These are phyloP conservation scores for Mythimna pallens DNA, from an alignment of 2,888 invertebrate genomes.

Conservation along the genomic window DNA sequence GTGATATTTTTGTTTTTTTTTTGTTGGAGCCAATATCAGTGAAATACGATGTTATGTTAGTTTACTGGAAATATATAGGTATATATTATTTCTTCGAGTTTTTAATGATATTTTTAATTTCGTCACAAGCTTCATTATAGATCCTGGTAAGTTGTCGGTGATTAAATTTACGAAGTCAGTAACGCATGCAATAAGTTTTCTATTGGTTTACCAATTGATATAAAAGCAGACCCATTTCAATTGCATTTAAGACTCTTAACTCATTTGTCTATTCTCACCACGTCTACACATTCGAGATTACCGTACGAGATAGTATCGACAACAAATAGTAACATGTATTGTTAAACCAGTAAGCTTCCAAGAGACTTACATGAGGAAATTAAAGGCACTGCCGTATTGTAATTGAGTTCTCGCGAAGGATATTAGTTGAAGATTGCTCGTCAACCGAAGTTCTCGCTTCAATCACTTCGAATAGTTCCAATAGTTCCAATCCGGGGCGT, in stretches of 20 bases:
- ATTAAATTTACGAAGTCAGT: not conserved
- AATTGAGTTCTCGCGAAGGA: slow-evolving; percentile 88
- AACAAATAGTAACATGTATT: slow-evolving; percentile 58
- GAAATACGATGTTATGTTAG: not conserved
- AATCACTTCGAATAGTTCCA: slow-evolving; percentile 84
- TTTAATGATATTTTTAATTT: not conserved
- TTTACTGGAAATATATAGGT: not conserved
- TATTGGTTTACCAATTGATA: not conserved
- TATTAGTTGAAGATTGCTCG: slow-evolving; percentile 90
- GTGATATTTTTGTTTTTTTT: not conserved
- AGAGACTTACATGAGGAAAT: slow-evolving; percentile 81
- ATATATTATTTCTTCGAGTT: not conserved
- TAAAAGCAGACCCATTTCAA: not conserved
- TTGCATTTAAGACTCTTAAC: not conserved
- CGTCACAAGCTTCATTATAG: not conserved
- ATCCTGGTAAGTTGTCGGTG: not conserved
- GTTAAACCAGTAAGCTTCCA: slow-evolving; percentile 56
- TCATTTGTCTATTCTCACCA: slow-evolving; percentile 17
- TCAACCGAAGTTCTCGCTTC: slow-evolving; percentile 85
- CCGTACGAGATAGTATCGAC: slow-evolving; percentile 36
- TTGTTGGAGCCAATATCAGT: not conserved
- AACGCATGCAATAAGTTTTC: not conserved
- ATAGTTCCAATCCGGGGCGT: slow-evolving; percentile 83
- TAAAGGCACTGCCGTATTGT: slow-evolving; percentile 82
- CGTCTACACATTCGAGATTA: slow-evolving; percentile 12